These are phyloP conservation scores for Botia kubotai DNA, from an alignment of 2,797 vertebrate species.

Conservation along the genomic window DNA sequence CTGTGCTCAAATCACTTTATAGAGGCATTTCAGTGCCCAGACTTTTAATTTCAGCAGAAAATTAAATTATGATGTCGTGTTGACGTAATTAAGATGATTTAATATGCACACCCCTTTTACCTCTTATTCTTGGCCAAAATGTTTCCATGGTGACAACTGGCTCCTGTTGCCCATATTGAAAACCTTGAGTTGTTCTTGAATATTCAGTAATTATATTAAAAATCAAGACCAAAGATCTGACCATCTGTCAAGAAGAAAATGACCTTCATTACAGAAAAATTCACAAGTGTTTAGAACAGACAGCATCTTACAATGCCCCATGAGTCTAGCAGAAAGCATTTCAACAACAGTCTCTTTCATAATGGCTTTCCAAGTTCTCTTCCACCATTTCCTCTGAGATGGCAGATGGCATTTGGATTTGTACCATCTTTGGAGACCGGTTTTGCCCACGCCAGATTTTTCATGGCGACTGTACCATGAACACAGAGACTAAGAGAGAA, in stretches of 20 bases:
- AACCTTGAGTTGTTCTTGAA: conserved; percentile 41
- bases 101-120: conserved; percentile 3
- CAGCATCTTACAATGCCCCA: background rate
- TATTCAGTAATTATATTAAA: conserved; percentile 20
- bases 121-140: background rate
- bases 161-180: conserved; percentile 7
- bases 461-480: conserved; percentile 8
- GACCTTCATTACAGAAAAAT: conserved; percentile 5
- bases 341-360: background rate
- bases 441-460: conserved; percentile 19
- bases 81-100: conserved; percentile 31
- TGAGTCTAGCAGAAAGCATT: background rate
- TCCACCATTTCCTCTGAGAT: conserved; percentile 24
- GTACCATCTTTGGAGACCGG: conserved; percentile 16
- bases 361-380: conserved; percentile 1
- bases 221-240: conserved; percentile 6
- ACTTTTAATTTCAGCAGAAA: conserved; percentile 19
- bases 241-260: conserved; percentile 18
- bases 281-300: background rate
- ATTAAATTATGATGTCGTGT: conserved; percentile 7
- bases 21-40: conserved; percentile 1
- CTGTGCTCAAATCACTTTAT: background rate
- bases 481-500: conserved; percentile 16
- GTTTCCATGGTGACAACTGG: conserved; percentile 33
- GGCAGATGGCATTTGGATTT: conserved; percentile 42